phyloP scores from a whole-genome alignment of 1,140 invertebrate species.

The Mercenaria mercenaria region DNA sequence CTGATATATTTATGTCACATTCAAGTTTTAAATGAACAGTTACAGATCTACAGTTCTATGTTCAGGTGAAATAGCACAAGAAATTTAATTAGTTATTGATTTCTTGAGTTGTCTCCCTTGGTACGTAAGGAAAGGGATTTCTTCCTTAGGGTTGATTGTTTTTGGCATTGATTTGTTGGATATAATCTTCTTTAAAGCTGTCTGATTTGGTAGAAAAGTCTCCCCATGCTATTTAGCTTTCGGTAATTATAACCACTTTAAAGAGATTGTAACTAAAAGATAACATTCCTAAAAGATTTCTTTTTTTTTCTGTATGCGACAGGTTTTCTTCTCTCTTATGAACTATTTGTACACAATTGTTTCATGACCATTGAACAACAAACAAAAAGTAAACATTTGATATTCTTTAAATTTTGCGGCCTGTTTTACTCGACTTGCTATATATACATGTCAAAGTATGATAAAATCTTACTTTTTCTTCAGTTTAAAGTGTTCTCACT shows the following conservation, averaged over 20 bases:
- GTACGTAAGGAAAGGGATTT: too few relatives aligned
- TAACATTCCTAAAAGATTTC: not conserved
- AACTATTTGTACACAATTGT: conserved; percentile 30
- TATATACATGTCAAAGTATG: conserved; percentile 5
- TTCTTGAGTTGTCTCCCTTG: not conserved
- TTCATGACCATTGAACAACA: conserved; percentile 5
- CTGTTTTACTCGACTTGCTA: conserved; percentile 4
- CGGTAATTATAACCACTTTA: not conserved
- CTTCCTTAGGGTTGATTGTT: too few relatives aligned
- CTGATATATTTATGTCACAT: too few relatives aligned
- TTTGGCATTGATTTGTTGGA: too few relatives aligned
- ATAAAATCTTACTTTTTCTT: not conserved
- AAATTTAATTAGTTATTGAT: too few relatives aligned
- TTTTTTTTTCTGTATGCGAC: not conserved
- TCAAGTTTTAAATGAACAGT: too few relatives aligned
- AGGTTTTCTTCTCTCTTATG: not conserved
- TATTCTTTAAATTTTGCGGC: not conserved
- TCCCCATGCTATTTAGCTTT: not conserved
- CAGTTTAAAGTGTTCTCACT: not conserved
- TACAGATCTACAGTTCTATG: too few relatives aligned
- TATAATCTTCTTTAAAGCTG: not conserved
- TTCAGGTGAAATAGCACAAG: too few relatives aligned
- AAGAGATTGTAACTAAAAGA: conserved; percentile 19
- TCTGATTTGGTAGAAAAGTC: not conserved
- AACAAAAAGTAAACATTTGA: not conserved